phyloP scores from a whole-genome alignment of 2,797 vertebrate genomes.

The Falco naumanni region DNA sequence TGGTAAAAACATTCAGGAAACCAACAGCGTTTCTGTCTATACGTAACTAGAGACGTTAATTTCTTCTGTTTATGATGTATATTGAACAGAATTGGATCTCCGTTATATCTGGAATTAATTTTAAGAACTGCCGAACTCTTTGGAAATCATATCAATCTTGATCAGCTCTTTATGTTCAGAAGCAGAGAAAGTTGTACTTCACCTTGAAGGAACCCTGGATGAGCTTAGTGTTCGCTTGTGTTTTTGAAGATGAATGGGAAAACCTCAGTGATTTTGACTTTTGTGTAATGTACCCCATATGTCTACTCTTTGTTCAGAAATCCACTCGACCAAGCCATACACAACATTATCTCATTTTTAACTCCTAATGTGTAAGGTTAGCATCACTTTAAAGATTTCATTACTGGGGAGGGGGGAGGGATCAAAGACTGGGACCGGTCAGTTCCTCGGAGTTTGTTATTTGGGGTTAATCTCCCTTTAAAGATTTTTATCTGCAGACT shows the following conservation, averaged over 20 bases:
- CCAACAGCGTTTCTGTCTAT: neutral
- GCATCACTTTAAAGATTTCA: slow-evolving; percentile 57
- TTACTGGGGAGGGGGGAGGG: neutral
- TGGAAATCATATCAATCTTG: neutral
- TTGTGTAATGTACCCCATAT: neutral
- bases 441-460: slow-evolving; percentile 37
- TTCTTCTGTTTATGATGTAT: neutral
- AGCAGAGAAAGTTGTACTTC: neutral
- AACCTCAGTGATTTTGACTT: neutral
- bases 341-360: slow-evolving; percentile 17
- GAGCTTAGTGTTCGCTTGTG: neutral
- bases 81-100: slow-evolving; percentile 9
- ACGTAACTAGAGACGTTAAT: slow-evolving; percentile 13
- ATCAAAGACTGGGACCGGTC: slow-evolving; percentile 49
- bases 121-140: slow-evolving; percentile 12
- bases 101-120: slow-evolving; percentile 40
- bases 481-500: slow-evolving; percentile 60
- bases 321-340: neutral
- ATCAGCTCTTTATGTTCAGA: neutral
- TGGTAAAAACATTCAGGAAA: slow-evolving; percentile 10
- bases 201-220: neutral
- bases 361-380: slow-evolving; percentile 4
- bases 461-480: slow-evolving; percentile 49
- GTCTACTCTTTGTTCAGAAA: neutral
- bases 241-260: neutral